Percentiles rank a stretch among this genome's conserved stretches.
Conservation (phyloP, 30 jellyfish, hydroid and myxozoan species). For the Hydractinia symbiolongicarpus region DNA sequence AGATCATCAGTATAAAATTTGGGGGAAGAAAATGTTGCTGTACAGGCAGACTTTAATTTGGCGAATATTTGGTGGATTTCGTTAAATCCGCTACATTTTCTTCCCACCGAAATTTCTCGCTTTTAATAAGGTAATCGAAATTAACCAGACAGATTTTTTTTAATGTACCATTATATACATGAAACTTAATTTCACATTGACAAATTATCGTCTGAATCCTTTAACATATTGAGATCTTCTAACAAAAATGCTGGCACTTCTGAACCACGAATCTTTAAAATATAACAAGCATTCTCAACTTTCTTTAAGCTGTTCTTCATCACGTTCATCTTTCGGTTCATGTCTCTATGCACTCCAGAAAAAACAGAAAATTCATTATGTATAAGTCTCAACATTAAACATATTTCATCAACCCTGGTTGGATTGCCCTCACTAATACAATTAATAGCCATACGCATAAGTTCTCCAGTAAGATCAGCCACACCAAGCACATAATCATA, state of each 20-base stretch:
- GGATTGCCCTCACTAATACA: slow-evolving; percentile 51
- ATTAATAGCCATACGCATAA: slow-evolving; percentile 70
- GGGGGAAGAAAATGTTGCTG: too few relatives aligned
- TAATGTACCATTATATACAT: too few relatives aligned
- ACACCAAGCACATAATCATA: slow-evolving; percentile 70
- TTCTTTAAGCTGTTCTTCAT: slow-evolving; percentile 57
- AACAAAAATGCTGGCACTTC: slow-evolving; percentile 54
- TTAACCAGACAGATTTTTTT: too few relatives aligned
- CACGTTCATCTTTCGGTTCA: slow-evolving; percentile 44
- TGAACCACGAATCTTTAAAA: slow-evolving; percentile 60
- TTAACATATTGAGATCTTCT: not conserved
- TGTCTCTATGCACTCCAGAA: slow-evolving; percentile 47
- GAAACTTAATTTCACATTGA: too few relatives aligned
- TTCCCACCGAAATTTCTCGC: too few relatives aligned
- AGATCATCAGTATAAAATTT: too few relatives aligned
- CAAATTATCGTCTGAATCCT: too few relatives aligned
- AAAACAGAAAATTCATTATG: slow-evolving; percentile 48
- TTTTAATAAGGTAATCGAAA: too few relatives aligned
- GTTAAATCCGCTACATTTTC: too few relatives aligned
- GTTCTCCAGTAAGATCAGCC: slow-evolving; percentile 93
- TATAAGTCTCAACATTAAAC: slow-evolving; percentile 39
- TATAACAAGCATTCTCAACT: slow-evolving; percentile 70
- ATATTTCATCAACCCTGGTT: slow-evolving; percentile 40
- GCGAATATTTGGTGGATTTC: too few relatives aligned
- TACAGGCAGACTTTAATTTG: too few relatives aligned